These are phyloP conservation scores for Heliconius erato DNA, from an alignment of 2,888 invertebrate species.

Conservation along the genomic window DNA sequence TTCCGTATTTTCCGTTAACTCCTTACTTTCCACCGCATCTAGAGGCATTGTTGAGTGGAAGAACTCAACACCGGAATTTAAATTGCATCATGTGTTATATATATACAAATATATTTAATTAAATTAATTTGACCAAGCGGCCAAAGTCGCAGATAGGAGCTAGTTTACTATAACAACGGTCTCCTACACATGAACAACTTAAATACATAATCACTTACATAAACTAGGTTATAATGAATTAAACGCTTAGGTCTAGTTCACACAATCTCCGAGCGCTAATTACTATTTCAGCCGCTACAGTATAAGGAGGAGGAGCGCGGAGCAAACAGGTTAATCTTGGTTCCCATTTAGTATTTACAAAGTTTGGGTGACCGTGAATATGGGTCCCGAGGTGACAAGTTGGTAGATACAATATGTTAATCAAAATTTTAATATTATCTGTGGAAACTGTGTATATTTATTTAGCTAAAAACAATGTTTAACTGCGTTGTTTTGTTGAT, in stretches of 20 bases:
- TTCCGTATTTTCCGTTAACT: background rate
- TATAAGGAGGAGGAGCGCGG: background rate
- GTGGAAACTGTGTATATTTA: no score
- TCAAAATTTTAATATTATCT: background rate
- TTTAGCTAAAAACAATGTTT: no score
- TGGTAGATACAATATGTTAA: background rate
- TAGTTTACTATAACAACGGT: no score
- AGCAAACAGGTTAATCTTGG: slow-evolving; percentile 51
- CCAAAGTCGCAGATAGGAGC: no score
- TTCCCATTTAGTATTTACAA: slow-evolving; percentile 59
- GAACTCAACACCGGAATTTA: background rate
- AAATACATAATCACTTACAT: slow-evolving; percentile 34
- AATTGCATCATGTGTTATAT: no score
- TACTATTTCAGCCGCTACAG: slow-evolving; percentile 38
- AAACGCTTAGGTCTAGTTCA: slow-evolving; percentile 46
- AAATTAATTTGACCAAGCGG: no score
- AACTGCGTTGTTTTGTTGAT: no score
- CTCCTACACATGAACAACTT: background rate
- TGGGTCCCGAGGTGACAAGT: slow-evolving; percentile 42
- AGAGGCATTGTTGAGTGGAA: background rate
- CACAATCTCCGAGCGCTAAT: slow-evolving; percentile 47
- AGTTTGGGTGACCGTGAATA: slow-evolving; percentile 64
- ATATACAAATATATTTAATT: no score
- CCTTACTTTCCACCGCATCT: background rate
- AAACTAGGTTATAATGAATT: slow-evolving; percentile 40